A percentile compares a stretch with the other conserved stretches of the same genome.
Conservation (phyloP, 2,888 invertebrate genomes). For the Rhyacophila evoluta region DNA sequence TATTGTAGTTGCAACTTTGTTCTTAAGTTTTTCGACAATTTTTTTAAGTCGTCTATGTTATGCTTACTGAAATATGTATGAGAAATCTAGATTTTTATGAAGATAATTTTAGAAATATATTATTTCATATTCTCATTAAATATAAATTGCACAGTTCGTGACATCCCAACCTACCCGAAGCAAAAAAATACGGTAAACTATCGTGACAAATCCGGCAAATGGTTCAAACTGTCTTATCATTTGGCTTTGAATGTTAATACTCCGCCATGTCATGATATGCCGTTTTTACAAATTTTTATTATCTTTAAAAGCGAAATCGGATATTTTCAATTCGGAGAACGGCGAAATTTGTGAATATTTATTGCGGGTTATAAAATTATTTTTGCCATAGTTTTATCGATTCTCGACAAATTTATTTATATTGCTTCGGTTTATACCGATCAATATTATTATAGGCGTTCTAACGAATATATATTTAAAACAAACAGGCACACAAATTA, state of each 20-base stretch:
- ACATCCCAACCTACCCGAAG: not conserved
- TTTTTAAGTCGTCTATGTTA: too few relatives aligned
- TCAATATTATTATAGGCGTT: not conserved
- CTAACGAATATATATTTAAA: too few relatives aligned
- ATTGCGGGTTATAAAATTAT: not conserved
- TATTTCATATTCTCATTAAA: too few relatives aligned
- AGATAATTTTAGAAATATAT: too few relatives aligned
- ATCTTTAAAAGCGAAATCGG: not conserved
- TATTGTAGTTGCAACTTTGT: too few relatives aligned
- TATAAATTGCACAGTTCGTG: not conserved
- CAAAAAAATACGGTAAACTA: constrained; percentile 26
- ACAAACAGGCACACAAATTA: too few relatives aligned
- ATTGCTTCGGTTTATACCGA: not conserved
- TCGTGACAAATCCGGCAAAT: constrained; percentile 49
- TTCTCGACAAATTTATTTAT: not conserved
- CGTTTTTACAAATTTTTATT: constrained; percentile 7
- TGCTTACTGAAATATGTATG: too few relatives aligned
- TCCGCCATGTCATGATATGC: constrained; percentile 40
- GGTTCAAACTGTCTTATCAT: constrained; percentile 44
- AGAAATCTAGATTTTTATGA: too few relatives aligned
- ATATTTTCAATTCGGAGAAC: not conserved
- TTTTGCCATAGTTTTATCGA: not conserved
- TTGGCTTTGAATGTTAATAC: constrained; percentile 38
- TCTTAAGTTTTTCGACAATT: too few relatives aligned
- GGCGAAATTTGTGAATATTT: not conserved